Evolutionary conservation across 2,113 vertebrate species (phyloP).

Genomic region (Salvelinus alpinus): DNA sequence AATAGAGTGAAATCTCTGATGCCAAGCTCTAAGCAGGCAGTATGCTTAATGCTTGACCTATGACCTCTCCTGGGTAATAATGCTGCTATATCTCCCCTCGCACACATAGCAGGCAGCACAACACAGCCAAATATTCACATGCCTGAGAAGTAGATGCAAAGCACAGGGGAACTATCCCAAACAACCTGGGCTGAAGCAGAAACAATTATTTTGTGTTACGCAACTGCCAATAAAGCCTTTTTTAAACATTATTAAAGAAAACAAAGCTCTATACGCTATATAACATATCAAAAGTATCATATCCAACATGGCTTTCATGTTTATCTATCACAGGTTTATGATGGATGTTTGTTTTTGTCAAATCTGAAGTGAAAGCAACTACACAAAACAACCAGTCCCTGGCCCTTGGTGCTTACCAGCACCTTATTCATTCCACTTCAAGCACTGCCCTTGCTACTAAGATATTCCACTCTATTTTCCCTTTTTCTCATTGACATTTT

Average conservation of each 20-base stretch:
- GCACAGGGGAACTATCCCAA: constrained; percentile 38
- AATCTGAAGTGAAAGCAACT: too few species aligned
- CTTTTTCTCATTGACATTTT: constrained; percentile 31
- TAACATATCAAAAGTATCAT: background rate
- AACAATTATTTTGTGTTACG: constrained; percentile 23
- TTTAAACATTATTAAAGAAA: background rate
- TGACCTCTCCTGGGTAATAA: constrained; percentile 81
- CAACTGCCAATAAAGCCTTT: background rate
- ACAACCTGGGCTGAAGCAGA: constrained; percentile 32
- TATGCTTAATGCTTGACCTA: constrained; percentile 77
- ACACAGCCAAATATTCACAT: constrained; percentile 68
- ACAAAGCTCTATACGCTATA: background rate
- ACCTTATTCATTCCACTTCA: too few species aligned
- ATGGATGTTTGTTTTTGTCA: too few species aligned
- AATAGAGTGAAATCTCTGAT: constrained; percentile 69
- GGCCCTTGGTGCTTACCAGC: background rate
- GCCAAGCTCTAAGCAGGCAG: constrained; percentile 67
- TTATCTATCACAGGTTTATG: too few species aligned
- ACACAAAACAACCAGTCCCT: background rate
- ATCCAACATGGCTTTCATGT: background rate
- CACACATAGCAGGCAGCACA: constrained; percentile 63
- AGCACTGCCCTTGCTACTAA: constrained; percentile 44
- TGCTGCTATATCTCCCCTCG: constrained; percentile 68
- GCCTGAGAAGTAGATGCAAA: constrained; percentile 51
- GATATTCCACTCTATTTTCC: constrained; percentile 41